These are phyloP conservation scores for Phalacrocorax pelagicus DNA, from an alignment of 2,113 vertebrate species.

Conservation along the genomic window DNA sequence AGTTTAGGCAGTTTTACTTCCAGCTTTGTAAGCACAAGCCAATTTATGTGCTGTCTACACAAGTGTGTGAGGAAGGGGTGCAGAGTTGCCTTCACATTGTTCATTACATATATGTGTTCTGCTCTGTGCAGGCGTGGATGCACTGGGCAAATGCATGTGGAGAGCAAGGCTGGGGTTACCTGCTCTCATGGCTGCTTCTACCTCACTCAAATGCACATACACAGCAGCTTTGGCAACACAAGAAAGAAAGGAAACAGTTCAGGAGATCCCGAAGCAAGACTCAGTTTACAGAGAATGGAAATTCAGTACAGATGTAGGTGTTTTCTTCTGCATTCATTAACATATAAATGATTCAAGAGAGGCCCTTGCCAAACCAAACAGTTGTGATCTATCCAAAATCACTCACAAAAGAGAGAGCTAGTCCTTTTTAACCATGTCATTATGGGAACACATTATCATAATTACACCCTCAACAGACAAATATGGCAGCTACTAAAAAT, in stretches of 20 bases:
- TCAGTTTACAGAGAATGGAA: not conserved
- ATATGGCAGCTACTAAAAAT: not conserved
- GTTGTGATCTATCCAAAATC: constrained; percentile 8
- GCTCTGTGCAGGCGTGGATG: not conserved
- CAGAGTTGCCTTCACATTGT: not conserved
- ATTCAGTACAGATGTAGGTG: not conserved
- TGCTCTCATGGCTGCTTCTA: not conserved
- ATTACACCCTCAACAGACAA: not conserved
- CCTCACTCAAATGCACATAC: not conserved
- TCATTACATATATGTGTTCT: not conserved
- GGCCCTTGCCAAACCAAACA: constrained; percentile 7
- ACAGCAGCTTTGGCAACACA: not conserved
- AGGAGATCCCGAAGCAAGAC: not conserved
- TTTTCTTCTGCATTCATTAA: not conserved
- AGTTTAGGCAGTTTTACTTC: not conserved
- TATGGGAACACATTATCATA: constrained; percentile 1
- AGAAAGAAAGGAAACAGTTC: not conserved
- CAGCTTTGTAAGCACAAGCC: not conserved
- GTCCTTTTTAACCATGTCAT: not conserved
- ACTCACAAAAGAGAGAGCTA: not conserved
- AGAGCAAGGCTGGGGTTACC: not conserved
- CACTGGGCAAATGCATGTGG: not conserved
- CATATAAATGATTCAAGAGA: not conserved
- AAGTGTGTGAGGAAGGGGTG: not conserved
- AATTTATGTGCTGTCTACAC: not conserved